Percentiles rank a stretch among this genome's conserved stretches.
Conservation (phyloP, 2,797 vertebrate species). For the Hoplostethus atlanticus region DNA sequence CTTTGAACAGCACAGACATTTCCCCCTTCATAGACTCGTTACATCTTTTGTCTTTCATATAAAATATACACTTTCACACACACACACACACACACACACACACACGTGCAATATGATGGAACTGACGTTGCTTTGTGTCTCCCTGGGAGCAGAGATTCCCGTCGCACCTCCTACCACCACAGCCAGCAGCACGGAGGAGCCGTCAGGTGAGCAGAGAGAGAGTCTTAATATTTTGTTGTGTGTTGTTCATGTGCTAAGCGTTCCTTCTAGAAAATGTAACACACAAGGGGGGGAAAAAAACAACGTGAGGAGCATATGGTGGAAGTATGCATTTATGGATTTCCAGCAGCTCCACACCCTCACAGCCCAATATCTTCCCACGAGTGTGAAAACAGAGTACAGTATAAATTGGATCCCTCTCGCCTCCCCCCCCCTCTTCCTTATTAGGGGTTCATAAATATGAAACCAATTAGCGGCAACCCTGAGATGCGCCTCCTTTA, state of each 20-base stretch:
- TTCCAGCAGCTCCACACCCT: conserved; percentile 14
- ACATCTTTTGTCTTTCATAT: neutral
- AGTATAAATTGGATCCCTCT: conserved; percentile 75
- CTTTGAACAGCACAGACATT: neutral
- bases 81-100: neutral
- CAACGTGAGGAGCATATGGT: conserved; percentile 10
- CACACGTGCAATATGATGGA: neutral
- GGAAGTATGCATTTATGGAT: conserved; percentile 12
- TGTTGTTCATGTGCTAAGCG: no score
- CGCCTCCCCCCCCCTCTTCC: conserved; percentile 44
- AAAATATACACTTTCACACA: neutral
- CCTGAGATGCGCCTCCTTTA: conserved; percentile 75
- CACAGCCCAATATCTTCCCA: conserved; percentile 44
- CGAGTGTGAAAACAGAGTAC: conserved; percentile 41
- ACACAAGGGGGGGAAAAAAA: no score
- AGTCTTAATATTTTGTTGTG: no score
- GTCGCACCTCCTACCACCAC: conserved; percentile 90
- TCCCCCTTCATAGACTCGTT: neutral
- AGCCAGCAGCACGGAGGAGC: conserved; percentile 91
- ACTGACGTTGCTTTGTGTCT: conserved; percentile 59
- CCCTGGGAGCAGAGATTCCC: conserved; percentile 90
- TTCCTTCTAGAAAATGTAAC: no score
- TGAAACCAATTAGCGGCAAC: conserved; percentile 75
- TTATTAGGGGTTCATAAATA: conserved; percentile 77
- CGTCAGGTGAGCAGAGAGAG: conserved; percentile 86